Evolutionary conservation across 2,888 invertebrate species (phyloP).

Genomic region (Mactromeris polynyma): DNA sequence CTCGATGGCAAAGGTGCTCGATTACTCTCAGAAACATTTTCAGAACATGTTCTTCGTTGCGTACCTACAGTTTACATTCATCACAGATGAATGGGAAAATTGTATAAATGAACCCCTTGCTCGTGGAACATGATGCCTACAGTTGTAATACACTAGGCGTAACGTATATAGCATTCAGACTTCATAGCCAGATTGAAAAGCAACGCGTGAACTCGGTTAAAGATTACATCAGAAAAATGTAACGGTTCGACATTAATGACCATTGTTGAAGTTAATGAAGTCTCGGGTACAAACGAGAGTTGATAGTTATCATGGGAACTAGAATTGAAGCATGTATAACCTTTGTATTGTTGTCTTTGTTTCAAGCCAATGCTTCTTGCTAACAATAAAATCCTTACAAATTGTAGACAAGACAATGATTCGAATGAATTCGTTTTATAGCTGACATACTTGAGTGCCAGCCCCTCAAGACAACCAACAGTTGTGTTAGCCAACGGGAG

Average conservation of each 20-base stretch:
- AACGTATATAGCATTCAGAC: neutral
- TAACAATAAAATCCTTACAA: neutral
- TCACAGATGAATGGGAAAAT: neutral
- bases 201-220: neutral
- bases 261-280: conserved; percentile 23
- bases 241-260: conserved; percentile 9
- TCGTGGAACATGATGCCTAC: neutral
- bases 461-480: too few relatives aligned
- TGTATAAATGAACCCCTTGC: neutral
- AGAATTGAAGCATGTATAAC: neutral
- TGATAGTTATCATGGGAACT: conserved; percentile 5
- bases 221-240: conserved; percentile 17
- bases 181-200: neutral
- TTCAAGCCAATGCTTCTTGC: neutral
- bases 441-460: neutral
- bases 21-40: neutral
- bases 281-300: conserved; percentile 9
- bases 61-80: neutral
- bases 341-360: neutral
- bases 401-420: neutral
- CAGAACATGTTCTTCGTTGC: neutral
- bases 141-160: neutral
- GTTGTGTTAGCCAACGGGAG: too few relatives aligned
- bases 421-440: neutral
- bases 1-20: neutral